Percentiles rank a stretch among this genome's conserved stretches.
phyloP scores from a whole-genome alignment of 2,113 vertebrate genomes.

The Chiloscyllium plagiosum region DNA sequence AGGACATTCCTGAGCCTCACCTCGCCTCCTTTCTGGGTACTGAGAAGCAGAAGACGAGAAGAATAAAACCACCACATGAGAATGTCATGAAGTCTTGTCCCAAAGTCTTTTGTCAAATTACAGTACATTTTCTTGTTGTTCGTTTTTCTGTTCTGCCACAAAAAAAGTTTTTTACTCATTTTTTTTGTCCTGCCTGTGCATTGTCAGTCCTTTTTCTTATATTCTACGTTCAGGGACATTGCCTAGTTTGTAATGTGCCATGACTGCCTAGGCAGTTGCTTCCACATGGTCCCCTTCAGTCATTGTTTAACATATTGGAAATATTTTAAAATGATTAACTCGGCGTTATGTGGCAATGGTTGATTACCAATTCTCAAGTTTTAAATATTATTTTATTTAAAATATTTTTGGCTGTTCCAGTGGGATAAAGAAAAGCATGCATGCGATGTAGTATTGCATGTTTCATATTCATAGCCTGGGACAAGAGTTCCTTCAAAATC shows the following conservation, averaged over 20 bases:
- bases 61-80: constrained; percentile 40
- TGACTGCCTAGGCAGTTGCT: constrained; percentile 26
- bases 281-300: not conserved
- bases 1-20: constrained; percentile 21
- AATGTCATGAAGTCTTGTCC: constrained; percentile 44
- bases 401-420: constrained; percentile 18
- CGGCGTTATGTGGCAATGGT: not conserved
- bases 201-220: constrained; percentile 33
- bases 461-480: constrained; percentile 31
- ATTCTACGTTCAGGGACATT: not conserved
- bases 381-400: not conserved
- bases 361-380: constrained; percentile 17
- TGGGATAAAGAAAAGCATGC: constrained; percentile 24
- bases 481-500: not conserved
- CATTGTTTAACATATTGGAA: not conserved
- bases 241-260: not conserved
- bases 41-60: constrained; percentile 63
- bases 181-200: constrained; percentile 26
- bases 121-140: constrained; percentile 64
- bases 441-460: constrained; percentile 23
- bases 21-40: constrained; percentile 57
- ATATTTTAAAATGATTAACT: constrained; percentile 9
- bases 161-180: constrained; percentile 6
- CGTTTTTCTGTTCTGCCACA: constrained; percentile 56
- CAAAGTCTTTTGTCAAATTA: constrained; percentile 63